Percentiles rank a stretch among this genome's conserved stretches.
Conservation (phyloP, 2,888 invertebrate species). For the Nephrotoma appendiculata region DNA sequence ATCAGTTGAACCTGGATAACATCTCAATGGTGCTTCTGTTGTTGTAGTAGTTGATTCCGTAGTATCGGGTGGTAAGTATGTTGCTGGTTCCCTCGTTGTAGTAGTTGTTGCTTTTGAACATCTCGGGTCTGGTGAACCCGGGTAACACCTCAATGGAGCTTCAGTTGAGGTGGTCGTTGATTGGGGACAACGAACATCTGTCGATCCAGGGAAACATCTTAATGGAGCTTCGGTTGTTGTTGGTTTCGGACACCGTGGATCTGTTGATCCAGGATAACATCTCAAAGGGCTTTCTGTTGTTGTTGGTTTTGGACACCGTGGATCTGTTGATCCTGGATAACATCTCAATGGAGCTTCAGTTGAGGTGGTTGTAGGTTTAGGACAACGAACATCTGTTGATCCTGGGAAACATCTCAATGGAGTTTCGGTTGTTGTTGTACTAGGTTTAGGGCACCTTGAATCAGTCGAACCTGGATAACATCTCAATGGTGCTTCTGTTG, state of each 20-base stretch:
- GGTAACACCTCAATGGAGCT: constrained; percentile 13
- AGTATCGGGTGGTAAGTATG: constrained; percentile 7
- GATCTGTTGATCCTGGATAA: constrained; percentile 27
- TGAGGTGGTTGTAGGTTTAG: background rate
- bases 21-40: constrained; percentile 10
- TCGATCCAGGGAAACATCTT: constrained; percentile 27
- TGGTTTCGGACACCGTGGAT: background rate
- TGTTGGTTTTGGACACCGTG: constrained; percentile 17
- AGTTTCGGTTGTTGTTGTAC: background rate
- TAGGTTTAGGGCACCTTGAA: constrained; percentile 17
- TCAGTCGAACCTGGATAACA: constrained; percentile 29
- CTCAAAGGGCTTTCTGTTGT: background rate
- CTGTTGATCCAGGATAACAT: constrained; percentile 17
- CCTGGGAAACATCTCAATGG: constrained; percentile 15
- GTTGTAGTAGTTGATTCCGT: background rate
- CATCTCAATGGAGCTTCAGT: constrained; percentile 16
- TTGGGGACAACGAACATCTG: constrained; percentile 20
- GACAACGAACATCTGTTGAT: constrained; percentile 10
- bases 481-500: constrained; percentile 21
- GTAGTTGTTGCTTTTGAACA: background rate
- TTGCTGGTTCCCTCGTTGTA: constrained; percentile 10
- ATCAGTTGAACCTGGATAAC: constrained; percentile 23
- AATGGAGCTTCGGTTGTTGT: constrained; percentile 8
- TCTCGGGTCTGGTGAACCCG: constrained; percentile 14
- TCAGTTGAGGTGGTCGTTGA: background rate